Base-by-base conservation (phyloP, 2,888 invertebrate species). In the Gari tellinella region DNA sequence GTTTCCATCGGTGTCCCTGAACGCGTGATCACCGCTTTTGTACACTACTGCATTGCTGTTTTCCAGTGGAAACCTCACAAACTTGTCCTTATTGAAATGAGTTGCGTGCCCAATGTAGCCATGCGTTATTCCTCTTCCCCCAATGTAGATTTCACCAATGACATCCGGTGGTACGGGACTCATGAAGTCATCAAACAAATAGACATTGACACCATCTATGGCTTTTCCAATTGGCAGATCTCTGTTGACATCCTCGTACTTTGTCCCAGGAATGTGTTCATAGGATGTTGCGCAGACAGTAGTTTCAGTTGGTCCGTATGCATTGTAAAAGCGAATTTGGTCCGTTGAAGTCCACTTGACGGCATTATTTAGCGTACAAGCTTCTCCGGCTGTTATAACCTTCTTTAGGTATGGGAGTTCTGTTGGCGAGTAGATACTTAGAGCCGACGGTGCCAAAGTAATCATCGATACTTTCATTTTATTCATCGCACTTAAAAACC, bases 251-350 rank as follows among this genome's bases (percentile, higher is more conserved):
- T 70, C 74, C 57, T 80, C 82, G n/a, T 80, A 60, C 1, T 73
- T 48, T 40, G 79, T 70, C 23, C 88, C 87, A 19, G 86, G 72
- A 15, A 92, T 88, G 56, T 97, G 93, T 0, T 95, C 93, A 83
- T 95, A 95, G 86, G 94, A 97, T 0, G 97, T 96, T 1, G 97
- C 96, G 89, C 97, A 97, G 0, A 96, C 97, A 95, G 97, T 97
- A 0, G 97, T 95, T 91, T 97, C 97, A 0, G 97, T 97, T 80
- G 97, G 96, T 0, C 97, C 97, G 87, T 97, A 97, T 89, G 97
- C 97, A 90, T 97, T 97, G 60, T 96, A 96, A 45, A 97, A 92
- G 17, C 94, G 93, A 74, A 95, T 95, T 21, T 68, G 55, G 14
- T 57, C 73, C 79, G 96, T 96, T 14, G 94, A 93, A 90, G 96